phyloP scores from a whole-genome alignment of 2,888 invertebrate species.

The Tipula unca region DNA sequence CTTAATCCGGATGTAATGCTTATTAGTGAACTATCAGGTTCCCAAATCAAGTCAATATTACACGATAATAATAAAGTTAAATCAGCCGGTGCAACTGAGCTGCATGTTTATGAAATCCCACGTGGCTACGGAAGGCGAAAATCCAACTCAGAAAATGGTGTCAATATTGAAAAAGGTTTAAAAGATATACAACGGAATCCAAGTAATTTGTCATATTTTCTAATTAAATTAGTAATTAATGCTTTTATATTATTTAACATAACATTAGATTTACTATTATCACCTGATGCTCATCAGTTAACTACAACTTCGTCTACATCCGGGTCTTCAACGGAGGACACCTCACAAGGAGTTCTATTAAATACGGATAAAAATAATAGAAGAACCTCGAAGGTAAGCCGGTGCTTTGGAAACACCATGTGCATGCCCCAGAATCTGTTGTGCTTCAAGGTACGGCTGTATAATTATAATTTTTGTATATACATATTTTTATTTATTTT shows the following conservation, averaged over 20 bases:
- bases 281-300: slow-evolving; percentile 27
- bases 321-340: slow-evolving; percentile 25
- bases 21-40: slow-evolving; percentile 62
- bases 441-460: slow-evolving; percentile 72
- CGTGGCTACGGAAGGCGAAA: slow-evolving; percentile 35
- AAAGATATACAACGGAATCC: slow-evolving; percentile 42
- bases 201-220: slow-evolving; percentile 31
- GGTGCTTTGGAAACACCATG: slow-evolving; percentile 62
- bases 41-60: slow-evolving; percentile 54
- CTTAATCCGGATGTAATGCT: slow-evolving; percentile 54
- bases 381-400: slow-evolving; percentile 52
- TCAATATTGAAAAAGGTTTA: slow-evolving; percentile 40
- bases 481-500: neutral
- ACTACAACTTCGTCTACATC: slow-evolving; percentile 25
- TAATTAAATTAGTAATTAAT: neutral
- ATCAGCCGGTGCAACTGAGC: slow-evolving; percentile 45
- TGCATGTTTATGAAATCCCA: slow-evolving; percentile 64
- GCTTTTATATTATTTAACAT: neutral
- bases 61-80: slow-evolving; percentile 47
- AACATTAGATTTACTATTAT: slow-evolving; percentile 28
- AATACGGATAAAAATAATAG: slow-evolving; percentile 27
- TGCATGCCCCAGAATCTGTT: slow-evolving; percentile 77
- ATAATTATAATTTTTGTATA: slow-evolving; percentile 37
- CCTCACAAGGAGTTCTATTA: slow-evolving; percentile 29
- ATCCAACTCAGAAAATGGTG: slow-evolving; percentile 36